phyloP scores from a whole-genome alignment of 2,113 vertebrate genomes.

The Pyxicephalus adspersus region DNA sequence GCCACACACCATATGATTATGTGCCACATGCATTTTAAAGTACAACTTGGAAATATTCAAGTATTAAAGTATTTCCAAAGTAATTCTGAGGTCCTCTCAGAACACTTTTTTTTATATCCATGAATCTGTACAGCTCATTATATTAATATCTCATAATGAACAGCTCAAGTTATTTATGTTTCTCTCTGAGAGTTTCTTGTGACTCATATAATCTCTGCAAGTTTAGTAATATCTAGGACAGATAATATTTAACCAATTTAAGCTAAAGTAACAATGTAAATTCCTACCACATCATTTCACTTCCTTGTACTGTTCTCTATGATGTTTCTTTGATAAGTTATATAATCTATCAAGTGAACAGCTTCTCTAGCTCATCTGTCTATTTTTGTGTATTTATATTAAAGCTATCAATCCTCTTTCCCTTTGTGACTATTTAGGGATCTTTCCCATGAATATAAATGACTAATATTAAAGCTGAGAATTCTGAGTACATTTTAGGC shows the following conservation, averaged over 20 bases:
- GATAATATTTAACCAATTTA: constrained; percentile 3
- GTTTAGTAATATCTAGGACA: not conserved
- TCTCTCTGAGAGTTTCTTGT: not conserved
- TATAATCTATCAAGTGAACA: constrained; percentile 42
- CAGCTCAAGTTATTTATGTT: not conserved
- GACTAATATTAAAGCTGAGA: constrained; percentile 30
- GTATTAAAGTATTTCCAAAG: no score
- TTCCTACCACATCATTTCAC: constrained; percentile 6
- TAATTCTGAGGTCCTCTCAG: no score
- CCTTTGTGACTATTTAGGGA: constrained; percentile 45
- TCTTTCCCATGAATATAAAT: constrained; percentile 43
- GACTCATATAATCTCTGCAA: constrained; percentile 10
- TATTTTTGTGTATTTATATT: constrained; percentile 52
- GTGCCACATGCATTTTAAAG: no score
- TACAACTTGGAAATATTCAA: no score
- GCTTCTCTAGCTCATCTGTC: constrained; percentile 32
- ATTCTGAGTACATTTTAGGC: constrained; percentile 31
- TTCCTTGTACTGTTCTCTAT: constrained; percentile 5
- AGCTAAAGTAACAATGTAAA: constrained; percentile 19
- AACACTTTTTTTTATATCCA: no score
- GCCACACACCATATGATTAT: no score
- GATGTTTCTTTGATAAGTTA: constrained; percentile 23
- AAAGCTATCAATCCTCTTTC: constrained; percentile 50
- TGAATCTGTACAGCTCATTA: not conserved
- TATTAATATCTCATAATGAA: no score